phyloP scores from a whole-genome alignment of 2,888 invertebrate genomes.

The Eurois occulta region DNA sequence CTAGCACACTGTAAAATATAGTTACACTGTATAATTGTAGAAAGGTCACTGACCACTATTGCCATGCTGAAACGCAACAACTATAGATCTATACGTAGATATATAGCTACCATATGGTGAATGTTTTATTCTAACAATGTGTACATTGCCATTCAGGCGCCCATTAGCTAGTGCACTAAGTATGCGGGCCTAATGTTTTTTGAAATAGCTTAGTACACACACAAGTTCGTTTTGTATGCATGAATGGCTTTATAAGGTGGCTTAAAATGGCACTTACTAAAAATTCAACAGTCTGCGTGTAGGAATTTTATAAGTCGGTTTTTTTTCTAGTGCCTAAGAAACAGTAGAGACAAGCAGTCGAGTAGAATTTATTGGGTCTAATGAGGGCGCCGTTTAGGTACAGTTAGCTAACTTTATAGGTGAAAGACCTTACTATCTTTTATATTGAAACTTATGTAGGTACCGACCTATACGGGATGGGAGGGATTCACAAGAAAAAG shows the following conservation, averaged over 20 bases:
- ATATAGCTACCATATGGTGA: background rate
- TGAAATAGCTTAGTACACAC: conserved; percentile 25
- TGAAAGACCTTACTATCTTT: background rate
- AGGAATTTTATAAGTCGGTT: conserved; percentile 10
- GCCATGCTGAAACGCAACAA: background rate
- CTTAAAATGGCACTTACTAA: conserved; percentile 14
- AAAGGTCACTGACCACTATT: background rate
- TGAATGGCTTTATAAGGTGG: conserved; percentile 29
- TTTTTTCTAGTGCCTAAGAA: conserved; percentile 6
- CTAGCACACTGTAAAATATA: background rate
- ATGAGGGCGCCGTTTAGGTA: conserved; percentile 3
- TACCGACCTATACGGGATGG: background rate
- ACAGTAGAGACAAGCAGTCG: background rate
- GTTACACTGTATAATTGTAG: background rate
- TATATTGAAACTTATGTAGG: background rate
- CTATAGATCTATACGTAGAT: background rate
- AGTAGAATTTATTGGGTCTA: conserved; percentile 21
- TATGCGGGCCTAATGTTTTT: conserved; percentile 23
- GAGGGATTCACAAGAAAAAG: too few species aligned
- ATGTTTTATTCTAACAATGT: background rate
- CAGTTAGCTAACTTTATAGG: background rate
- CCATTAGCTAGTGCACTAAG: background rate
- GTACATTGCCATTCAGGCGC: background rate
- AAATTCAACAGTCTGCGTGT: conserved; percentile 25
- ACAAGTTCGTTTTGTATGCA: conserved; percentile 40